Evolutionary conservation across 2,888 invertebrate species (phyloP), one percentile per base, ranked within the genome.

Genomic region (Malthinus flaveolus): DNA sequence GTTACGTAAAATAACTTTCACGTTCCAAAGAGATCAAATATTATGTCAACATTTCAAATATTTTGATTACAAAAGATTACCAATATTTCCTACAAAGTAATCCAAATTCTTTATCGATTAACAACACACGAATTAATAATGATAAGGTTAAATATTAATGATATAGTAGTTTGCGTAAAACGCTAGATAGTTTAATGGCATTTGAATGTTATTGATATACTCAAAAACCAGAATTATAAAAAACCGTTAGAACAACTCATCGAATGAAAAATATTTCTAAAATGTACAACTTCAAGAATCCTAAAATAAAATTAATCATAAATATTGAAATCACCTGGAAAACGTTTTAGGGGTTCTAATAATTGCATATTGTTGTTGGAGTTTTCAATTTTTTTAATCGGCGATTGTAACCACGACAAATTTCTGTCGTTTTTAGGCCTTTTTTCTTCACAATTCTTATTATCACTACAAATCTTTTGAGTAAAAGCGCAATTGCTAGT

Each of bases 331-430:
- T 77, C 78, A 84, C 84, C 84, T 83, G 82, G 81, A 61, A 84
- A 77, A 59, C 76, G 75, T 48, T 82, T 80, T 72, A 84, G 78
- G 70, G 82, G 83, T 67, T 81, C 82, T 78, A 83, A 79, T 8
- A 69, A 61, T 63, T 73, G 74, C 56, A 72, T 64, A 39, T 62
- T 63, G 44, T 65, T 64, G 60, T 70, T 68, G 3, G 71, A 70
- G 33, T 59, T 65, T 8, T 59, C 56, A 50, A 67, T 68, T 54
- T 61, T 65, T 51, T 59, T 52, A 32, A 59, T n/a, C 44, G 52
- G 51, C 37, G 50, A 44, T 39, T 52, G 37, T 44, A 56, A 32
- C 33, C 45, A 49, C 37, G 50, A 12, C 8, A 46, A 34, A 23
- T 23, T 23, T 23, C 5, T 23, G 23, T n/a, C 10, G 32, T 11